Evolutionary conservation across 2,797 vertebrate genomes (phyloP).

Genomic region (Salmo trutta): DNA sequence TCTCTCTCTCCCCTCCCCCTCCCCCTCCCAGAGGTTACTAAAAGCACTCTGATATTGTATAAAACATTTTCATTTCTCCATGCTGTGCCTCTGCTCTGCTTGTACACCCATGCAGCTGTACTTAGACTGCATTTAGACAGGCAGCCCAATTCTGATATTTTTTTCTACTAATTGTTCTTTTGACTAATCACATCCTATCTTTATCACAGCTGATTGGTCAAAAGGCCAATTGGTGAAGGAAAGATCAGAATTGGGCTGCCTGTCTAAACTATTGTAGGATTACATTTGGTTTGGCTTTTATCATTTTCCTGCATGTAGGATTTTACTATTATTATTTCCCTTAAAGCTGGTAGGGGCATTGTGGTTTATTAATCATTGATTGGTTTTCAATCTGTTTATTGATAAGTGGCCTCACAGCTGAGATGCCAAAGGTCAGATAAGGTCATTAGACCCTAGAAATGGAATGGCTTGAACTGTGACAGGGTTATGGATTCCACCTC

Average conservation of each 20-base stretch:
- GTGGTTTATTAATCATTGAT: slow-evolving; percentile 7
- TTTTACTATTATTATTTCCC: slow-evolving; percentile 6
- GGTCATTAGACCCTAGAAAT: slow-evolving; percentile 8
- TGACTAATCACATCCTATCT: too few relatives aligned
- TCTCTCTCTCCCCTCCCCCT: neutral
- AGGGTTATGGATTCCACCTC: neutral
- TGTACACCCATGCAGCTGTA: slow-evolving; percentile 31
- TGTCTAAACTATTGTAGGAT: neutral
- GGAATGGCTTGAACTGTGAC: neutral
- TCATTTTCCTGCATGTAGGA: slow-evolving; percentile 43
- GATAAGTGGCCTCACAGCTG: slow-evolving; percentile 62
- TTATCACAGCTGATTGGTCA: too few relatives aligned
- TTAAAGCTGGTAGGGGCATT: slow-evolving; percentile 5
- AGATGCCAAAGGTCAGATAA: slow-evolving; percentile 70
- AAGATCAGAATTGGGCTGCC: too few relatives aligned
- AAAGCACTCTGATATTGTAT: neutral
- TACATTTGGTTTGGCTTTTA: slow-evolving; percentile 40
- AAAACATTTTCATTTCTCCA: slow-evolving; percentile 48
- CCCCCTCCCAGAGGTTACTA: neutral
- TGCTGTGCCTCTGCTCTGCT: slow-evolving; percentile 64
- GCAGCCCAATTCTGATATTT: neutral
- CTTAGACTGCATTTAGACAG: neutral
- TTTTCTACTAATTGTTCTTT: slow-evolving; percentile 8
- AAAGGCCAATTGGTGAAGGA: too few relatives aligned
- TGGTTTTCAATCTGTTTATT: slow-evolving; percentile 45